phyloP scores from a whole-genome alignment of 1,140 invertebrate species.

The Calephelis virginiensis region DNA sequence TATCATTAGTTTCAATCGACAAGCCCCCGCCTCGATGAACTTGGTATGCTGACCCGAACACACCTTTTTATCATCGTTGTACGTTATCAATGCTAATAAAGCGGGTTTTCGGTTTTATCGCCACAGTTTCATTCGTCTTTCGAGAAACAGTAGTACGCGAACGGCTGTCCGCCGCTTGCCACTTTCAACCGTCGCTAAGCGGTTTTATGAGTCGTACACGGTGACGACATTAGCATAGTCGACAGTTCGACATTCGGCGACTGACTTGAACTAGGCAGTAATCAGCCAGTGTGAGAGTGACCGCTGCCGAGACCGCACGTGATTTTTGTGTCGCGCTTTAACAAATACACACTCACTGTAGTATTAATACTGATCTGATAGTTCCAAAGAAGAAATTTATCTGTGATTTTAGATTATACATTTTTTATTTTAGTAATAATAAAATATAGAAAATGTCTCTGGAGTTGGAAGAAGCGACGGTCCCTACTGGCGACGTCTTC shows the following conservation, averaged over 20 bases:
- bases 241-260: no score
- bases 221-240: constrained; percentile 34
- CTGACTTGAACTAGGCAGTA: not conserved
- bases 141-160: constrained; percentile 19
- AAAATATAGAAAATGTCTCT: constrained; percentile 70
- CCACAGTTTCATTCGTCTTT: not conserved
- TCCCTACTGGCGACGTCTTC: constrained; percentile 79
- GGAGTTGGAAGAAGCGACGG: constrained; percentile 71
- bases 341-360: constrained; percentile 50
- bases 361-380: constrained; percentile 62
- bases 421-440: constrained; percentile 43
- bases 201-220: constrained; percentile 39
- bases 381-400: constrained; percentile 65
- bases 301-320: constrained; percentile 41
- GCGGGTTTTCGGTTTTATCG: not conserved
- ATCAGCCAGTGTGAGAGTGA: constrained; percentile 54
- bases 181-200: constrained; percentile 49
- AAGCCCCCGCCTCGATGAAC: constrained; percentile 21
- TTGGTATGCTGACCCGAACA: constrained; percentile 16
- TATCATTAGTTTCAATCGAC: constrained; percentile 17
- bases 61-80: constrained; percentile 2
- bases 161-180: constrained; percentile 26
- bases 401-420: constrained; percentile 60
- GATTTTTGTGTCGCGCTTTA: constrained; percentile 38
- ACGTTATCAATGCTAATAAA: constrained; percentile 4